Evolutionary conservation across 2,113 vertebrate genomes (phyloP), one percentile per base, ranked within the genome.

Genomic region (Oostethus manadensis): DNA sequence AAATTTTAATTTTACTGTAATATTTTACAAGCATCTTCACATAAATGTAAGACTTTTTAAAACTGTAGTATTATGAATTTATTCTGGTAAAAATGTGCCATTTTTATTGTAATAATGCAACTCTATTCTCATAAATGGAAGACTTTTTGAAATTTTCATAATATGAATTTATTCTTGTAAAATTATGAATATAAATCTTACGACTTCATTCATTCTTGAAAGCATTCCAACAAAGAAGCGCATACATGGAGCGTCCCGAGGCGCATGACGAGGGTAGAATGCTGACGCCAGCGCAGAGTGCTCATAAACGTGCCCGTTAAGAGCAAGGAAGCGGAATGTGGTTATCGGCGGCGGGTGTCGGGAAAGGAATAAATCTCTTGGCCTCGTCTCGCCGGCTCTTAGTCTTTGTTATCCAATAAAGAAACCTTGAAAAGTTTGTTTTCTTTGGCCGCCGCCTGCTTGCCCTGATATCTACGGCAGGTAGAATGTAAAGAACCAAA

Each of bases 351-450:
- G 13, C 40, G 23, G 58, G 8, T 46, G 62, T 71, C 45, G 50
- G 70, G 64, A 71, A 71, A 68, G 66, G 48, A 48, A 71, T 73
- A 50, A 33, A 68, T 73, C 5, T n/a, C 65, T 56, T 61, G 49
- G 57, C 68, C 68, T 16, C 33, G 26, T 11, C 51, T 53, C n/a
- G 51, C 51, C 51, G 33, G 38, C 51, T 55, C 70, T 76, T 40
- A 56, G 57, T 62, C 70, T 60, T 71, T 56, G 61, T 62, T 65
- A 48, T 66, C 58, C 56, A 66, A 66, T 64, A 66, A 65, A 38
- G 43, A 58, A 47, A 68, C 46, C 18, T 23, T 33, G 49, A 10
- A 14, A 8, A 43, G 43, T 44, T 33, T 43, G 40, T 56, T 22
- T 23, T 23, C 58, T 38, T 11, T 11, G 1, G 8, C 35, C 35